Percentiles rank a stretch among this genome's conserved stretches.
phyloP scores from a whole-genome alignment of 2,113 vertebrate species.

The Equus quagga region DNA sequence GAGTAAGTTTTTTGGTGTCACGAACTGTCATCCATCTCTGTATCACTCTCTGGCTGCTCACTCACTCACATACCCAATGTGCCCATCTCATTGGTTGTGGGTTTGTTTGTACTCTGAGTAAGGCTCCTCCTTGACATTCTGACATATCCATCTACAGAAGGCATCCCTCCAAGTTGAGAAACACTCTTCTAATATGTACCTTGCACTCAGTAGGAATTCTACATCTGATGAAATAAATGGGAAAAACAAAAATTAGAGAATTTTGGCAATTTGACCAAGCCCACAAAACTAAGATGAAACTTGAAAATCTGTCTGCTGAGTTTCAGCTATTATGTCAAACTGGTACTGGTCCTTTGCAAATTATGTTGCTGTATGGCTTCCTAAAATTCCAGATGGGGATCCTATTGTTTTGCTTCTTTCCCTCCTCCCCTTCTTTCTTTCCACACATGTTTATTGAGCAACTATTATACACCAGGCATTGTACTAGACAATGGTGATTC shows the following conservation, averaged over 20 bases:
- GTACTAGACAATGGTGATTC: neutral
- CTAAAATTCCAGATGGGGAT: neutral
- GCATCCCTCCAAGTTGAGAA: neutral
- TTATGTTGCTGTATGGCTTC: neutral
- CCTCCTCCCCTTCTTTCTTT: neutral
- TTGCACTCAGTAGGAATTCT: neutral
- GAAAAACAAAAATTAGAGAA: slow-evolving; percentile 14
- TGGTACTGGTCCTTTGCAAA: neutral
- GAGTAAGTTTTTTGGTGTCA: neutral
- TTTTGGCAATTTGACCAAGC: neutral
- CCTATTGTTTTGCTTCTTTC: neutral
- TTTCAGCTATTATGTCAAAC: neutral
- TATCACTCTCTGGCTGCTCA: neutral
- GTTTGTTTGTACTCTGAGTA: neutral
- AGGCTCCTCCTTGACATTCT: neutral
- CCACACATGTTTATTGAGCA: neutral
- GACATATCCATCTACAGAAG: neutral
- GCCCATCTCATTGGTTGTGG: neutral
- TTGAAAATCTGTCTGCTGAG: neutral
- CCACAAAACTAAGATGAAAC: neutral
- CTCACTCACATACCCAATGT: neutral
- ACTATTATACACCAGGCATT: neutral
- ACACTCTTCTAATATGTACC: neutral
- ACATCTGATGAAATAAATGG: neutral
- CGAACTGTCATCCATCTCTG: neutral